Evolutionary conservation across 2,797 vertebrate species (phyloP), one percentile per base, ranked within the genome.

Genomic region (Oryzias dopingdopingensis): DNA sequence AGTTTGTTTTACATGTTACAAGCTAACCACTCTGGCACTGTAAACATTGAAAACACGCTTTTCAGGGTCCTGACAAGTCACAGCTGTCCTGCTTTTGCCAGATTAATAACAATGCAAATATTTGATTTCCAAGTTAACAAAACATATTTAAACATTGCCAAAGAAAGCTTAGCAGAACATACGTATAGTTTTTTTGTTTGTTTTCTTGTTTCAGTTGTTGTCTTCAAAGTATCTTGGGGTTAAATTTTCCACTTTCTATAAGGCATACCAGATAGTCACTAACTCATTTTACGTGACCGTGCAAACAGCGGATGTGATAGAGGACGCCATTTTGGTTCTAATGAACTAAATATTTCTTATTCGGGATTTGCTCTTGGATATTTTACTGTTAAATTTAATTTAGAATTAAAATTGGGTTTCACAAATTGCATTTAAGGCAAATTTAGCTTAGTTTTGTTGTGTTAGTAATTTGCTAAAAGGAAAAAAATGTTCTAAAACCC

Each of bases 271-370:
- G 12, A 23, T 0, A 17, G 79, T 8, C 72, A n/a, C 1, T 18
- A 56, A 40, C 42, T 37, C 1, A 3, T 37, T 29, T 37, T 37
- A 13, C 32, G 32, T 13, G 32, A 37, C 32, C 2, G 1, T 37
- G 32, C 32, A 12, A 37, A 37, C 32, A 37, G 32, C 32, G 12
- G 32, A 12, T 37, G 32, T 37, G 32, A 37, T 4, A 37, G 32
- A 12, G 10, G 75, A 50, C 90, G 90, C 92, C 92, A 93, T 93
- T 93, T 93, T 93, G 92, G 92, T 92, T 93, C 92, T 91, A 93
- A 91, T 81, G 84, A 90, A 92, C 84, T 92, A 80, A 75, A 72
- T 6, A 74, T 58, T 82, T 74, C 81, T 76, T 60, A 62, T 77
- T 51, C 53, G 16, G 37, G 26, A 40, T 18, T 32, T 32, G 32